These are phyloP conservation scores for Chironomus tentans DNA, from an alignment of 2,888 invertebrate genomes.

Conservation along the genomic window DNA sequence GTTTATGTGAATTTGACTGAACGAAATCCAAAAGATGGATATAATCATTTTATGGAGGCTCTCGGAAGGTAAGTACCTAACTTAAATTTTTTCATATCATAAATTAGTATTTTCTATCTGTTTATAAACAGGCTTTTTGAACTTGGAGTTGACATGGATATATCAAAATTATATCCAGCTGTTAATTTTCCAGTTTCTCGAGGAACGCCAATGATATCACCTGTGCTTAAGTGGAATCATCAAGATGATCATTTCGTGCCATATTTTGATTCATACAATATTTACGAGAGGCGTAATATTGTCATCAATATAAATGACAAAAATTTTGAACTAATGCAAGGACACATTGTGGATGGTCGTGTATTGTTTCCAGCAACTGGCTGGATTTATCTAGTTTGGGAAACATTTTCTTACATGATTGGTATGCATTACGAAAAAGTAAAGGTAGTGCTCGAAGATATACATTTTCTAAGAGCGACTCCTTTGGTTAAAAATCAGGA, in stretches of 20 bases:
- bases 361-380: constrained; percentile 78
- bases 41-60: constrained; percentile 39
- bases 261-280: constrained; percentile 55
- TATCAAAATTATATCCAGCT: constrained; percentile 65
- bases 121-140: constrained; percentile 63
- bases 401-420: constrained; percentile 56
- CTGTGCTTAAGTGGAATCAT: constrained; percentile 82
- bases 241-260: constrained; percentile 65
- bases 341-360: constrained; percentile 77
- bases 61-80: constrained; percentile 47
- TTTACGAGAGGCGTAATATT: constrained; percentile 55
- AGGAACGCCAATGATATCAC: constrained; percentile 59
- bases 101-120: too few relatives aligned
- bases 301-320: constrained; percentile 53
- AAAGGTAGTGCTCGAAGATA: constrained; percentile 74
- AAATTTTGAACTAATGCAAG: constrained; percentile 60
- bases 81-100: too few relatives aligned
- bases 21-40: constrained; percentile 45
- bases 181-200: too few relatives aligned
- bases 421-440: constrained; percentile 56
- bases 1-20: constrained; percentile 52
- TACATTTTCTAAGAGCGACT: constrained; percentile 74
- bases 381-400: constrained; percentile 70
- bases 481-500: constrained; percentile 57
- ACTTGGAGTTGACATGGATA: constrained; percentile 62